These are phyloP conservation scores for Tyrannus savana DNA, from an alignment of 2,113 vertebrate genomes.

Conservation along the genomic window DNA sequence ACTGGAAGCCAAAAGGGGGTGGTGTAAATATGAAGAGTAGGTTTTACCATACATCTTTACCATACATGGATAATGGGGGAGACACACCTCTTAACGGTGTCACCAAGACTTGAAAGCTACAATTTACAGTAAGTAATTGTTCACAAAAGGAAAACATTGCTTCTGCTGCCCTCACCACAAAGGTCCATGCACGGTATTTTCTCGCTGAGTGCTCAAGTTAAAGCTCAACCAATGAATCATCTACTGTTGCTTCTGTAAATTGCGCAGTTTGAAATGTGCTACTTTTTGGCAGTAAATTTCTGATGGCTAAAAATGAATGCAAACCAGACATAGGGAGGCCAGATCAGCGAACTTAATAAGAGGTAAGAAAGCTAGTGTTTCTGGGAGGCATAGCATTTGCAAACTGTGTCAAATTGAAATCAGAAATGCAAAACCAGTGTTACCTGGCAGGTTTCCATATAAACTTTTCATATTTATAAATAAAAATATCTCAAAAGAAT, in stretches of 20 bases:
- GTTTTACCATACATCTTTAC: neutral
- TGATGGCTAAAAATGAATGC: conserved; percentile 32
- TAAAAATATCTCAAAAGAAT: conserved; percentile 5
- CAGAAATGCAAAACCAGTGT: conserved; percentile 31
- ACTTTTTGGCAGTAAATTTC: conserved; percentile 53
- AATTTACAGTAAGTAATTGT: neutral
- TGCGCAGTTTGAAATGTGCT: conserved; percentile 29
- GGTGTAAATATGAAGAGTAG: neutral
- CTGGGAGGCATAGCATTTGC: conserved; percentile 6
- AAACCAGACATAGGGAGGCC: conserved; percentile 34
- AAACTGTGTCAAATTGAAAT: conserved; percentile 43
- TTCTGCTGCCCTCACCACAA: conserved; percentile 29
- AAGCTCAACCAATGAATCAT: conserved; percentile 53
- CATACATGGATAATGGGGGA: neutral
- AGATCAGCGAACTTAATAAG: conserved; percentile 2
- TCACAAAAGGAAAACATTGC: conserved; percentile 13
- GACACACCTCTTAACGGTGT: neutral
- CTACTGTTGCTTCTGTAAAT: conserved; percentile 55
- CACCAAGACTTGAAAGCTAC: conserved; percentile 9
- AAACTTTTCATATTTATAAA: conserved; percentile 36
- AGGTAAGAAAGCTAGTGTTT: conserved; percentile 31
- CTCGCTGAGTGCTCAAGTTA: conserved; percentile 33
- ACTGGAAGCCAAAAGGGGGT: neutral
- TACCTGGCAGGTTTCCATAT: conserved; percentile 28
- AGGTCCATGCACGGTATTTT: neutral